Evolutionary conservation across 2,797 vertebrate genomes (phyloP).

Genomic region (Pipistrellus pygmaeus): DNA sequence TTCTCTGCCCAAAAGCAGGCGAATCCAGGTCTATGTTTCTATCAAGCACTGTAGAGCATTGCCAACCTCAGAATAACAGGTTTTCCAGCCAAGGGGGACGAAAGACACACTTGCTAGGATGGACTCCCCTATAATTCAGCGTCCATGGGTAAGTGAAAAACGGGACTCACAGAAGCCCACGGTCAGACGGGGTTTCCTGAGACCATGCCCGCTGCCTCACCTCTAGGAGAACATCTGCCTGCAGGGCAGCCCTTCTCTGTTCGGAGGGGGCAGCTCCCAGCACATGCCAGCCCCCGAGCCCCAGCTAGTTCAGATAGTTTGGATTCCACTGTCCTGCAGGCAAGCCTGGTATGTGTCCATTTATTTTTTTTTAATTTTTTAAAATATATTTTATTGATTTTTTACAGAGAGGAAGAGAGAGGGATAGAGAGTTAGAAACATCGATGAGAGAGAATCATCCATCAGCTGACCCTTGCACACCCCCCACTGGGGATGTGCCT

Average conservation of each 20-base stretch:
- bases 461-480: too few species aligned
- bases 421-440: too few species aligned
- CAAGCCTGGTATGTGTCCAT: conserved; percentile 73
- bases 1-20: neutral
- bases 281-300: conserved; percentile 70
- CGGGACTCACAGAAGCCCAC: neutral
- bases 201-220: neutral
- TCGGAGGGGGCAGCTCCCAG: conserved; percentile 51
- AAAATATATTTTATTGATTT: too few species aligned
- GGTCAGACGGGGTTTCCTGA: neutral
- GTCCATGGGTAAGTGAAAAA: neutral
- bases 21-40: neutral
- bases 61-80: neutral
- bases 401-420: too few species aligned
- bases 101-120: neutral
- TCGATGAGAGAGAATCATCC: too few species aligned
- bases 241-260: neutral
- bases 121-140: neutral
- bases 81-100: neutral
- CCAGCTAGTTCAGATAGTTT: conserved; percentile 84
- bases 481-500: too few species aligned
- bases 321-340: conserved; percentile 84
- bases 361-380: neutral
- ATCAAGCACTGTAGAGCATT: neutral
- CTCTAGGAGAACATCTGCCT: neutral